Evolutionary conservation across 2,888 invertebrate genomes (phyloP).

Genomic region (Odiellus spinosus): DNA sequence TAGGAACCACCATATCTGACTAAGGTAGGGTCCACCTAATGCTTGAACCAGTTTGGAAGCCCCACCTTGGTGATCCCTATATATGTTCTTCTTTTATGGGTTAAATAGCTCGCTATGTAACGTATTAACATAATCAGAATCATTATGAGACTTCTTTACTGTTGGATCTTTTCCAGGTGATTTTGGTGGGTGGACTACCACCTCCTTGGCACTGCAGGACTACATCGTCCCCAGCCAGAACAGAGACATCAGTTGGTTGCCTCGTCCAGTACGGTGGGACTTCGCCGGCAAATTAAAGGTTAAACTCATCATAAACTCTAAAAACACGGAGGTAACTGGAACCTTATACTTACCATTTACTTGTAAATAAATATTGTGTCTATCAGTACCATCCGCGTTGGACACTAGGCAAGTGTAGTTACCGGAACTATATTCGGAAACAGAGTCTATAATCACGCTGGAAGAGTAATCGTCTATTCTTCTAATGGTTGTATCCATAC

Average conservation of each 20-base stretch:
- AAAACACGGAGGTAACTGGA: too few relatives aligned
- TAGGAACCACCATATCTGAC: too few relatives aligned
- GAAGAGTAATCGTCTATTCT: slow-evolving; percentile 14
- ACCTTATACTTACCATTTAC: slow-evolving; percentile 12
- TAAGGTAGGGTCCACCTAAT: too few relatives aligned
- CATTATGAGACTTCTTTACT: too few relatives aligned
- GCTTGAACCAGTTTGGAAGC: too few relatives aligned
- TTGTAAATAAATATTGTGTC: slow-evolving; percentile 8
- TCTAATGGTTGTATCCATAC: slow-evolving; percentile 6
- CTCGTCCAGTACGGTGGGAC: slow-evolving; percentile 14
- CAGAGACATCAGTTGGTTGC: slow-evolving; percentile 15
- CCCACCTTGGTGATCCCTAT: too few relatives aligned
- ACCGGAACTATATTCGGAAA: slow-evolving; percentile 10
- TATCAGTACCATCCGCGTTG: slow-evolving; percentile 11
- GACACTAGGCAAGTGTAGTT: slow-evolving; percentile 15
- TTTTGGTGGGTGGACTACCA: slow-evolving; percentile 10
- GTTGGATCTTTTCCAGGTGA: slow-evolving; percentile 12
- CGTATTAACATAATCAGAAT: too few relatives aligned
- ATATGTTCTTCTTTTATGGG: too few relatives aligned
- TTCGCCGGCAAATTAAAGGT: too few relatives aligned
- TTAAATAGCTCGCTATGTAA: too few relatives aligned
- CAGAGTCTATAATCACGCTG: slow-evolving; percentile 7
- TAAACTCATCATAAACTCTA: too few relatives aligned
- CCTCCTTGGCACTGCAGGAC: slow-evolving; percentile 11
- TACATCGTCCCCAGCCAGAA: slow-evolving; percentile 9